Base-by-base conservation (phyloP, 2,113 vertebrate genomes). In the Aphelocoma coerulescens region DNA sequence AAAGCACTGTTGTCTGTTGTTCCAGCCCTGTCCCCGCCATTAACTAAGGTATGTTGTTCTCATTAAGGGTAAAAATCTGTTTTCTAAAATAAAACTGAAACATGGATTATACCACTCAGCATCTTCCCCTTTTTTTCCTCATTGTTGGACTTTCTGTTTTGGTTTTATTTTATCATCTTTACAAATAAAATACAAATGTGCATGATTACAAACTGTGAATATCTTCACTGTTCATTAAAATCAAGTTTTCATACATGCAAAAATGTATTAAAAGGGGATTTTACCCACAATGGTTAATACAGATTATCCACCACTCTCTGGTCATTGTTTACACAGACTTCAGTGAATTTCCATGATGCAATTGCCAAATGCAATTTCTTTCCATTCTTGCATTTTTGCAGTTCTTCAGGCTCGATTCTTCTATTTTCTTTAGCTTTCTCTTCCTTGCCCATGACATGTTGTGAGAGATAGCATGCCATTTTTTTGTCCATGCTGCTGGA, bases 11-110 rank as follows among this genome's bases (percentile, higher is more conserved):
- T 99, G 69, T 88, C 95, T 72, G 57, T 22, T 81, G 95, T 88
- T 78, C 75, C 88, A 89, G 96, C 89, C 26, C 16, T 10, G 7
- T 46, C 73, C 13, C 26, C 74, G 9, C 89, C 93, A 62, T 69
- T 98, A 30, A 90, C 90, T 65, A 96, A 98, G 98, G 98, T 99
- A 97, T 26, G 97, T 57, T 92, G 12, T 48, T 95, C 46, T 80
- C 30, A 77, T 76, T 93, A 66, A 82, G 46, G 76, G 28, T 59
- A 87, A 78, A 89, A 89, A 55, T 41, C 16, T 74, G 44, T 58
- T 80, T 71, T 65, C 37, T 85, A 30, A 80, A 54, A 62, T 16
- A 74, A 82, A 77, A 87, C 37, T n/a, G 61, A 92, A 97, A 65
- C 41, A 61, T 28, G 58, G 24, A 73, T 93, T 92, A 78, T 57